Percentiles rank a stretch among this genome's conserved stretches.
Evolutionary conservation across 2,113 vertebrate genomes (phyloP).

Genomic region (Garra rufa): DNA sequence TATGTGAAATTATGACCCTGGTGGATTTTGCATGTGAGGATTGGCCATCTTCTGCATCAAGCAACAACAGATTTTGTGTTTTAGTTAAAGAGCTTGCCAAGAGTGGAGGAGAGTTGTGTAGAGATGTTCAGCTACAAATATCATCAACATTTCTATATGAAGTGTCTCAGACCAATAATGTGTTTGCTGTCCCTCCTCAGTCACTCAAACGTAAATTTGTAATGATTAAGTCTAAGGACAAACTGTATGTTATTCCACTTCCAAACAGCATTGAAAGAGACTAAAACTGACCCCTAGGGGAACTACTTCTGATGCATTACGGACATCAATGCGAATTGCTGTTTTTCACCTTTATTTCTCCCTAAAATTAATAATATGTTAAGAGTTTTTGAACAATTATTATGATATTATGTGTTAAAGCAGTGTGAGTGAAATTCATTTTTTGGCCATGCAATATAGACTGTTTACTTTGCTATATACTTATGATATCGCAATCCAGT

Average conservation of each 20-base stretch:
- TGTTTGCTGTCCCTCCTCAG: no score
- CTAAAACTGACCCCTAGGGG: neutral
- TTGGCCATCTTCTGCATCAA: no score
- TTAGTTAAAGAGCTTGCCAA: slow-evolving; percentile 51
- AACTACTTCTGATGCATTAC: neutral
- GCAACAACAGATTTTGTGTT: no score
- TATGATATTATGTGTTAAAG: no score
- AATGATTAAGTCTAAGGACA: slow-evolving; percentile 35
- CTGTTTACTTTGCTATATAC: no score
- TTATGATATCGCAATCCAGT: no score
- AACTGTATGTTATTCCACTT: slow-evolving; percentile 42
- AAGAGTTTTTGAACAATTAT: no score
- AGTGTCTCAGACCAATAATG: slow-evolving; percentile 30
- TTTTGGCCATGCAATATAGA: no score
- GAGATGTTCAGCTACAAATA: slow-evolving; percentile 39
- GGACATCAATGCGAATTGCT: neutral
- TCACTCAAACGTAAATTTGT: slow-evolving; percentile 42
- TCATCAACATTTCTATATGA: slow-evolving; percentile 34
- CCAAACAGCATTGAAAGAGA: slow-evolving; percentile 28
- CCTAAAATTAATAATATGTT: neutral
- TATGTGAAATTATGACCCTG: no score
- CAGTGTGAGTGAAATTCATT: no score
- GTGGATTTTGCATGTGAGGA: no score
- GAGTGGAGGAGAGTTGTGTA: slow-evolving; percentile 33
- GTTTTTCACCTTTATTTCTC: slow-evolving; percentile 6